Conservation (phyloP, 92 coral and sea anemone genomes). For the Plumapathes pennacea region DNA sequence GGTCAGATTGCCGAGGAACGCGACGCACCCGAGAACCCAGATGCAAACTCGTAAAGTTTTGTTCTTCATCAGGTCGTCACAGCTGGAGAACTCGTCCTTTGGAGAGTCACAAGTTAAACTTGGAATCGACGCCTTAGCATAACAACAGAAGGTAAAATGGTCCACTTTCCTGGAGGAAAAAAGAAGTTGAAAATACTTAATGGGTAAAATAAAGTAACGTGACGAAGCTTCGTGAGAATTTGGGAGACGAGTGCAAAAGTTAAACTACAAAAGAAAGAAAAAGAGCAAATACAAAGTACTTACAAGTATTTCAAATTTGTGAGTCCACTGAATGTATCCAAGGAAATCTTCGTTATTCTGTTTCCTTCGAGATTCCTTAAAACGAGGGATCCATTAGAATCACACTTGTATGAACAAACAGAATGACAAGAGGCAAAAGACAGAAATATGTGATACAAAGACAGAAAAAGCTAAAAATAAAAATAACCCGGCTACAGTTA, state of each 20-base stretch:
- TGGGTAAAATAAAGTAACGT: no score
- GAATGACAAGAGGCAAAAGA: no score
- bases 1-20: conserved; percentile 54
- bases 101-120: conserved; percentile 33
- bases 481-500: no score
- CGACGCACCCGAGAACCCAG: conserved; percentile 66
- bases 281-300: no score
- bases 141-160: conserved; percentile 70
- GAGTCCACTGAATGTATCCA: conserved; percentile 47
- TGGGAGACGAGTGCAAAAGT: no score
- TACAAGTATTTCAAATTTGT: conserved; percentile 39
- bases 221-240: no score
- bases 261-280: no score
- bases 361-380: conserved; percentile 35
- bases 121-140: conserved; percentile 41
- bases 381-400: no score
- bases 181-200: no score
- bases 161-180: conserved; percentile 42
- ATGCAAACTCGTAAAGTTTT: conserved; percentile 39
- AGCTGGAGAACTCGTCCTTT: conserved; percentile 60
- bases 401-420: no score
- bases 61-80: conserved; percentile 70
- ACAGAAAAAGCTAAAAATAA: no score
- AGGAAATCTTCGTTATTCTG: conserved; percentile 22
- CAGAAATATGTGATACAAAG: no score